phyloP scores from a whole-genome alignment of 2,888 invertebrate species.

The Amblyjoppa proteus region DNA sequence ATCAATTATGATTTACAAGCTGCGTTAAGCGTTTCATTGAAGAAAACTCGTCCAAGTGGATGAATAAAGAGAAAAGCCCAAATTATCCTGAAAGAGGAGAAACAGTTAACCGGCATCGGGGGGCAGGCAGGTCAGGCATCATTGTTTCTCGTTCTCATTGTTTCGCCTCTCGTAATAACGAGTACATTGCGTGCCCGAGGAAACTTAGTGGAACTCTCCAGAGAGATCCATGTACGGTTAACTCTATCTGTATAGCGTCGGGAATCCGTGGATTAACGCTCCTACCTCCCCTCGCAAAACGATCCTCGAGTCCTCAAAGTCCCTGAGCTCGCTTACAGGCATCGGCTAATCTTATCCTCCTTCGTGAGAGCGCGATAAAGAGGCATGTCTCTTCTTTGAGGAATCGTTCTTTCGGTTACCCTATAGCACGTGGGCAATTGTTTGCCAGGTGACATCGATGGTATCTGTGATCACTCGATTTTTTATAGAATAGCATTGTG shows the following conservation, averaged over 20 bases:
- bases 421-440: not conserved
- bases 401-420: not conserved
- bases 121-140: slow-evolving; percentile 42
- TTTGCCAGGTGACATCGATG: not conserved
- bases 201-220: slow-evolving; percentile 57
- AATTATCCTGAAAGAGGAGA: slow-evolving; percentile 39
- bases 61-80: slow-evolving; percentile 32
- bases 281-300: slow-evolving; percentile 13
- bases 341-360: slow-evolving; percentile 37
- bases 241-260: slow-evolving; percentile 44
- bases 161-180: slow-evolving; percentile 64
- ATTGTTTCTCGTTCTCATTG: slow-evolving; percentile 65
- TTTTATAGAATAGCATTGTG: too few relatives aligned
- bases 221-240: slow-evolving; percentile 54
- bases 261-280: slow-evolving; percentile 54
- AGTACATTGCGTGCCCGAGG: slow-evolving; percentile 64
- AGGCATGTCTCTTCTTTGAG: slow-evolving; percentile 10
- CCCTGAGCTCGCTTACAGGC: slow-evolving; percentile 15
- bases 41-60: slow-evolving; percentile 24
- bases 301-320: slow-evolving; percentile 50
- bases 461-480: not conserved
- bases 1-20: slow-evolving; percentile 8
- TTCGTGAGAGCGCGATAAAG: slow-evolving; percentile 33
- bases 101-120: slow-evolving; percentile 28
- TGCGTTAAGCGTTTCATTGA: slow-evolving; percentile 16